Evolutionary conservation across 2,113 vertebrate species (phyloP), one percentile per base, ranked within the genome.

Genomic region (Corvus moneduloides): DNA sequence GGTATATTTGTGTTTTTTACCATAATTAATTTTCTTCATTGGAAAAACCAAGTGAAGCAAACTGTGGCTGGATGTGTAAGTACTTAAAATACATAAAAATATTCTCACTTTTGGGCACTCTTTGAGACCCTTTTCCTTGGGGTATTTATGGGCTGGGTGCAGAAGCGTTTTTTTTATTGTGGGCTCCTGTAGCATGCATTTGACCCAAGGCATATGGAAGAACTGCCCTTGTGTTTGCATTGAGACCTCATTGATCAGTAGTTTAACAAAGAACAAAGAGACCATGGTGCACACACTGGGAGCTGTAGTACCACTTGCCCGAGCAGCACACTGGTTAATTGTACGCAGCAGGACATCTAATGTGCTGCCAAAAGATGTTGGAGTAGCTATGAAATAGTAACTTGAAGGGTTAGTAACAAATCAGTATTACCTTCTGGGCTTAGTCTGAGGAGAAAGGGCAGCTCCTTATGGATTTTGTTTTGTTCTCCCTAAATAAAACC

Each of bases 381-480:
- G 63, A 88, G 22, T 68, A 87, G 77, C 64, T 88, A 77, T 88
- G 89, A 94, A 94, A 72, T 61, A 84, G 73, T 86, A 89, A 78
- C 73, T 90, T 86, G 79, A 91, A 83, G 89, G 84, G 49, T 88
- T 94, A 93, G 79, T 88, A 78, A 77, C 72, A 93, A 92, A 84
- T 90, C 66, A 62, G 85, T 81, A 72, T 81, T 84, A 92, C 28
- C 32, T 97, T 91, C 56, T 68, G 76, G 74, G 73, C 44, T 94
- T 76, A 76, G 41, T 52, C 23, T 71, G 62, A 81, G 44, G 71
- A 94, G 69, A 92, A 94, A 93, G 80, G 80, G 56, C 56, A 93
- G 43, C 21, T 77, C 74, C 52, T 90, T 58, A 72, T 13, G 62
- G 80, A 81, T 94, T 94, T 93, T 75, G 9, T 52, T 86, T 90